Conservation (phyloP, 2,888 invertebrate genomes). For the Elegia similella region DNA sequence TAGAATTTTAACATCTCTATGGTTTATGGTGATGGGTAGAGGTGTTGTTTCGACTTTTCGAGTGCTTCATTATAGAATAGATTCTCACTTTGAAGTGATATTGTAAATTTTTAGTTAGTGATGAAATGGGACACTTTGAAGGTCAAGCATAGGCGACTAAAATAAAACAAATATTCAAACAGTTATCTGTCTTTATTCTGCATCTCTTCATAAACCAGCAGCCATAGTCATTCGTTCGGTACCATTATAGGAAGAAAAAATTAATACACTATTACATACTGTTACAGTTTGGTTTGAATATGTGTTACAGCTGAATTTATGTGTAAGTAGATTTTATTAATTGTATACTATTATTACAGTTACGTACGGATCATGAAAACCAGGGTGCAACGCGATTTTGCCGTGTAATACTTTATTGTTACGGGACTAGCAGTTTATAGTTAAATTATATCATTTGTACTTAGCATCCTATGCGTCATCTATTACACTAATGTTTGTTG, state of each 20-base stretch:
- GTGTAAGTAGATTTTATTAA: slow-evolving; percentile 68
- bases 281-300: slow-evolving; percentile 81
- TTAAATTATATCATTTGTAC: slow-evolving; percentile 78
- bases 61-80: no score
- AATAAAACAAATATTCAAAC: slow-evolving; percentile 77
- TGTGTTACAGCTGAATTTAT: slow-evolving; percentile 78
- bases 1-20: no score
- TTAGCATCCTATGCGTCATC: slow-evolving; percentile 74
- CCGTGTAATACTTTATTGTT: slow-evolving; percentile 56
- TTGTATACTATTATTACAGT: slow-evolving; percentile 76
- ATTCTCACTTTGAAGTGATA: no score
- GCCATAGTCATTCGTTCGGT: slow-evolving; percentile 79
- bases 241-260: slow-evolving; percentile 80
- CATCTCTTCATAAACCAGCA: slow-evolving; percentile 75
- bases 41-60: no score
- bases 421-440: slow-evolving; percentile 76
- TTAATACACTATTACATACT: slow-evolving; percentile 78
- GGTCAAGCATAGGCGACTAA: background rate
- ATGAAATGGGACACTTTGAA: no score
- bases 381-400: slow-evolving; percentile 76
- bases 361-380: slow-evolving; percentile 79
- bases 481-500: slow-evolving; percentile 77
- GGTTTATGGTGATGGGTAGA: no score
- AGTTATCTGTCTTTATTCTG: slow-evolving; percentile 81
- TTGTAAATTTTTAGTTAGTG: no score